These are phyloP conservation scores for Chloroceryle aenea DNA, from an alignment of 2,113 vertebrate species.

Conservation along the genomic window DNA sequence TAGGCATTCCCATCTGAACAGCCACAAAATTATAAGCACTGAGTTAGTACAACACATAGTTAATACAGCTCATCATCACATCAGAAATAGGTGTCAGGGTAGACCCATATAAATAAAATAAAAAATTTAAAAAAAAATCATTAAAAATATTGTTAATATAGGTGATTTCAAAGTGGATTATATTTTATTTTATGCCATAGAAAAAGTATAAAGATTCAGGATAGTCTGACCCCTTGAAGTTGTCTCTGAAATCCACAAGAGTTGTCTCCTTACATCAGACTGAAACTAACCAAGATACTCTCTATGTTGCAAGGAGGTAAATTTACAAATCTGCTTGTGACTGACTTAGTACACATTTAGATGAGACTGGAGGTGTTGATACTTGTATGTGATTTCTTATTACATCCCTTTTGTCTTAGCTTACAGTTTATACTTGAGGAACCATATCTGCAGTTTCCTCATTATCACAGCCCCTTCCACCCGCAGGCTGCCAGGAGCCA, in stretches of 20 bases:
- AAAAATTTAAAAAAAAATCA: too few relatives aligned
- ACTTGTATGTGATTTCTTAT: neutral
- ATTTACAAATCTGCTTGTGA: neutral
- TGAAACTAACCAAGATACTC: neutral
- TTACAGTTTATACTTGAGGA: neutral
- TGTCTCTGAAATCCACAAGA: neutral
- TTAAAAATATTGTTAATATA: neutral
- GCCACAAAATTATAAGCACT: neutral
- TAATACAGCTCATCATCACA: neutral
- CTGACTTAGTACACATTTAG: neutral
- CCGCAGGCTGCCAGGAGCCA: neutral
- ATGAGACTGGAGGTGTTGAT: neutral
- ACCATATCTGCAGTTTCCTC: neutral
- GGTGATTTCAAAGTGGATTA: neutral
- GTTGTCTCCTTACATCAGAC: neutral
- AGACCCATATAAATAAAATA: neutral
- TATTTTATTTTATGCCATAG: neutral
- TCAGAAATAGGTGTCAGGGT: neutral
- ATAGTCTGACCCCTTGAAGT: neutral
- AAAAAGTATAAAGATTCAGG: neutral
- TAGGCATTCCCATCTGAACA: neutral
- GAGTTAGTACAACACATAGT: neutral
- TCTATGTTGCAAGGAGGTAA: neutral
- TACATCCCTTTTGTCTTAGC: neutral
- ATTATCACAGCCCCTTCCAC: rapidly evolving